Conservation (phyloP, 2,113 vertebrate species). For the Corythornis madagascariensis region DNA sequence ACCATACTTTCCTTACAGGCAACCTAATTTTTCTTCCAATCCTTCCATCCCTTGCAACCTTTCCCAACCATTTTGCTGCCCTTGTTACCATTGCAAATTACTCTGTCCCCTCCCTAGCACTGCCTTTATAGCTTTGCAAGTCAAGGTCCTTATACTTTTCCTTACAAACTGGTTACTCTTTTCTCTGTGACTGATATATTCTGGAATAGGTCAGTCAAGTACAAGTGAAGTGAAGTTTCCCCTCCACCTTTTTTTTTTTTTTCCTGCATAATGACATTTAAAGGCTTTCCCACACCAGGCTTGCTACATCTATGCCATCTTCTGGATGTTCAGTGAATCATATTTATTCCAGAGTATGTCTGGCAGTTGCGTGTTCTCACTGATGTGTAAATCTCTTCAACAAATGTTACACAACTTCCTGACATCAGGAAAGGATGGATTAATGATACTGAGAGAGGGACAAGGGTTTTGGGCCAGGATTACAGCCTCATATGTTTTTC, state of each 20-base stretch:
- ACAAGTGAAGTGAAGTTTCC: background rate
- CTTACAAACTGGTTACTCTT: background rate
- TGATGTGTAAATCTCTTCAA: background rate
- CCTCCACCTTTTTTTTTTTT: fast-evolving
- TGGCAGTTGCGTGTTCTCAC: background rate
- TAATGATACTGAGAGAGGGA: background rate
- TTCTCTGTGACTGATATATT: background rate
- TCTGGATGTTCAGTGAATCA: conserved; percentile 49
- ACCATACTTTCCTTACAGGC: fast-evolving
- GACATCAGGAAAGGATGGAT: background rate
- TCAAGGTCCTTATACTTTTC: background rate
- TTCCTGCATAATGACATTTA: background rate
- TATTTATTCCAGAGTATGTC: background rate
- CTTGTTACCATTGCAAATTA: background rate
- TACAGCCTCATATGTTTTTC: background rate
- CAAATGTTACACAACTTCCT: background rate
- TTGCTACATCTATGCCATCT: conserved; percentile 55
- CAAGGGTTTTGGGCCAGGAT: background rate
- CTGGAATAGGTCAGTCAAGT: no score
- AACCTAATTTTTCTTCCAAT: background rate
- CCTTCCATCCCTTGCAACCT: background rate
- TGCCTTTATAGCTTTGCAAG: background rate
- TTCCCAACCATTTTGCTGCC: fast-evolving
- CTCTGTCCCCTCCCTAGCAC: background rate
- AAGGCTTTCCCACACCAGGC: background rate